A percentile compares a stretch with the other conserved stretches of the same genome.
Evolutionary conservation across 2,888 invertebrate species (phyloP).

Genomic region (Pediacus dermestoides): DNA sequence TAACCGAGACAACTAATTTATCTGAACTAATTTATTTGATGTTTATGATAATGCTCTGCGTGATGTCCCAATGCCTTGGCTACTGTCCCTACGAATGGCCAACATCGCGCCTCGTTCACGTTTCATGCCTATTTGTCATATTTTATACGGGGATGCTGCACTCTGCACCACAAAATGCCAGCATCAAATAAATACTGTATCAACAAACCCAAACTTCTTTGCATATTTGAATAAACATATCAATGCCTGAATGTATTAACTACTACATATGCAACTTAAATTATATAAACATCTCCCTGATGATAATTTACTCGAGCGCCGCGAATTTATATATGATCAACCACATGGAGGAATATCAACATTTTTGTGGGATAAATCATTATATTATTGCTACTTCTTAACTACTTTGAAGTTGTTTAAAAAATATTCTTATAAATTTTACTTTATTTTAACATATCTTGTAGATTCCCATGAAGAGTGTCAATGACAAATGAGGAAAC

Average conservation of each 20-base stretch:
- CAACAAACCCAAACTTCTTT: constrained; percentile 29
- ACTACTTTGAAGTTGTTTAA: too few relatives aligned
- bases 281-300: too few relatives aligned
- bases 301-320: too few relatives aligned
- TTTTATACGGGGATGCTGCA: constrained; percentile 26
- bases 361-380: too few relatives aligned
- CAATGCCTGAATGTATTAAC: not conserved
- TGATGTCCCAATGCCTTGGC: constrained; percentile 35
- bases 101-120: constrained; percentile 19
- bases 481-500: too few relatives aligned
- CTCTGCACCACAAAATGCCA: constrained; percentile 24
- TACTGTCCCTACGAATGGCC: constrained; percentile 30
- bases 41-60: constrained; percentile 45
- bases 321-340: too few relatives aligned
- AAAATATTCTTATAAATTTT: too few relatives aligned
- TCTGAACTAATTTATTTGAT: constrained; percentile 48
- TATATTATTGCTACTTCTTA: too few relatives aligned
- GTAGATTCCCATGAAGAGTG: too few relatives aligned
- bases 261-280: too few relatives aligned
- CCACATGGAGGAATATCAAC: too few relatives aligned
- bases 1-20: constrained; percentile 46
- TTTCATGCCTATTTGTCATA: constrained; percentile 39
- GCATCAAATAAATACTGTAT: constrained; percentile 33
- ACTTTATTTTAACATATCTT: too few relatives aligned
- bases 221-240: constrained; percentile 25